These are phyloP conservation scores for Brachionus manjavacas DNA, from an alignment of 1,140 invertebrate species.

Conservation along the genomic window DNA sequence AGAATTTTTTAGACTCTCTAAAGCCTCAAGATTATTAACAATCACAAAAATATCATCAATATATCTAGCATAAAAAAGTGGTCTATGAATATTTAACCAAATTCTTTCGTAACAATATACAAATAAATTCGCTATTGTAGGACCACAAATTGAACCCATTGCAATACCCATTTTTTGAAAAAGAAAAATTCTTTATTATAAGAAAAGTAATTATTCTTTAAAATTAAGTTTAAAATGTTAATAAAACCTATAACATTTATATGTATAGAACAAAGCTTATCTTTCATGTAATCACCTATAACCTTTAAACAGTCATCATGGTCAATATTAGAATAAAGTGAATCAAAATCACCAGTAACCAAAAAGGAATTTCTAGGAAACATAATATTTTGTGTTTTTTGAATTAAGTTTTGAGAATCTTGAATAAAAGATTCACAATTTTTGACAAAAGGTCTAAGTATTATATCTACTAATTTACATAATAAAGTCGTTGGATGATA, in stretches of 20 bases:
- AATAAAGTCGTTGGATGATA: background rate
- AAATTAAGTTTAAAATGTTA: background rate
- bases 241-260: background rate
- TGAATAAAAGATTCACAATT: background rate
- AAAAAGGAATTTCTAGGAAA: background rate
- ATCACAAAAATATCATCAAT: no score
- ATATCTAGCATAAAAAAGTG: no score
- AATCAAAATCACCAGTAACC: background rate
- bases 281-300: background rate
- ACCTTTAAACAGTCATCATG: background rate
- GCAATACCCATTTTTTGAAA: background rate
- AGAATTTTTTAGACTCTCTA: no score
- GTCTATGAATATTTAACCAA: no score
- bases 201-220: background rate
- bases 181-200: background rate
- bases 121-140: background rate
- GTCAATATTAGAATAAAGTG: background rate
- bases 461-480: background rate
- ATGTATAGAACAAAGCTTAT: background rate
- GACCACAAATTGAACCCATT: background rate
- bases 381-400: background rate
- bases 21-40: no score
- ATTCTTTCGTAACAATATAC: no score
- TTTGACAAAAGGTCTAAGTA: background rate
- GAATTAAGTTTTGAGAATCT: slow-evolving; percentile 4